Percentiles rank a stretch among this genome's conserved stretches.
phyloP scores from a whole-genome alignment of 2,888 invertebrate species.

The Chymomyza caudatula region DNA sequence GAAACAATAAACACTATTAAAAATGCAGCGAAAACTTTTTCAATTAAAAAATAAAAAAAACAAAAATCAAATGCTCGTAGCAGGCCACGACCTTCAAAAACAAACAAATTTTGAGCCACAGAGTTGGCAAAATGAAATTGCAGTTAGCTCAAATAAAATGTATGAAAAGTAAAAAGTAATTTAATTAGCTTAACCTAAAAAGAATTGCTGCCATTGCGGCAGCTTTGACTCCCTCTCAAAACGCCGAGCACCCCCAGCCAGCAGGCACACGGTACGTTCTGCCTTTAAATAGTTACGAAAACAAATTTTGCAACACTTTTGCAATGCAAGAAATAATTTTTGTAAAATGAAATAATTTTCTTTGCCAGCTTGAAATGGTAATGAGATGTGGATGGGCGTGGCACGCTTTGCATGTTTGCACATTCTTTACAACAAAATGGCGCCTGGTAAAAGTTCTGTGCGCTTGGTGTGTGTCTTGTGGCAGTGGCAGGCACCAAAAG shows the following conservation, averaged over 20 bases:
- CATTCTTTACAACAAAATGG: constrained; percentile 5
- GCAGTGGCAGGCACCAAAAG: no score
- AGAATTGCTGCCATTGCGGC: constrained; percentile 2
- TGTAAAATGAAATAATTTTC: constrained; percentile 49
- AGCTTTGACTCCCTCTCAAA: not conserved
- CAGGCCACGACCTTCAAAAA: constrained; percentile 60
- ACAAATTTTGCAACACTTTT: constrained; percentile 11
- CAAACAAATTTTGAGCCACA: constrained; percentile 14
- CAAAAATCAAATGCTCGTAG: constrained; percentile 33
- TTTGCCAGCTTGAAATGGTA: constrained; percentile 36
- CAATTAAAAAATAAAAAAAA: constrained; percentile 48
- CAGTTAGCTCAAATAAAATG: no score
- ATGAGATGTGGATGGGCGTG: constrained; percentile 9
- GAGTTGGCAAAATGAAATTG: constrained; percentile 52
- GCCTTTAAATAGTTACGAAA: not conserved
- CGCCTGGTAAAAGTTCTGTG: not conserved
- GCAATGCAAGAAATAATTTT: constrained; percentile 29
- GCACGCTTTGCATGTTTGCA: not conserved
- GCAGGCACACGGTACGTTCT: not conserved
- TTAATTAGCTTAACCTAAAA: constrained; percentile 60
- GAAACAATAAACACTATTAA: not conserved
- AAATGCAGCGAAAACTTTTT: constrained; percentile 46
- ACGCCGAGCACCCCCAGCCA: not conserved
- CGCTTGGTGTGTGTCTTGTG: no score
- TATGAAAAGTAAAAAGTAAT: constrained; percentile 52